Percentiles rank a stretch among this genome's conserved stretches.
Conservation (phyloP, 2,113 vertebrate species). For the Zingel zingel region DNA sequence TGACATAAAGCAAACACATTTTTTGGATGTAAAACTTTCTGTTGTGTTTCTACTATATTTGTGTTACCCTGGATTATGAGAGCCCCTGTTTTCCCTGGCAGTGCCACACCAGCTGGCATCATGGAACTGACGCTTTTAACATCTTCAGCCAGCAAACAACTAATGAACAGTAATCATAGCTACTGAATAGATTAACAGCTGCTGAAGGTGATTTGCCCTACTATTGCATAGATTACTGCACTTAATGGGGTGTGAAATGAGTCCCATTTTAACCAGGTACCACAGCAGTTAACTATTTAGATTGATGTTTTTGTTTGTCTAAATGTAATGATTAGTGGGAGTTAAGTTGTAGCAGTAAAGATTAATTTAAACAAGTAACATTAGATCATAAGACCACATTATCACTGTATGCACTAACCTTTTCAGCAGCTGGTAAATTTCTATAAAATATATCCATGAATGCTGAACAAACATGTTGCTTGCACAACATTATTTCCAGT, state of each 20-base stretch:
- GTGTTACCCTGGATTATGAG: constrained; percentile 2
- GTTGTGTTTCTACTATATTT: not conserved
- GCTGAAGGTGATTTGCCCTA: constrained; percentile 15
- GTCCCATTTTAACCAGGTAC: constrained; percentile 24
- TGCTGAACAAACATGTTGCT: not conserved
- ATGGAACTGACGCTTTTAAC: constrained; percentile 2
- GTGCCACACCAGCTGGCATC: constrained; percentile 36
- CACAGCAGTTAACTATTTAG: constrained; percentile 14
- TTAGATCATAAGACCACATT: not conserved
- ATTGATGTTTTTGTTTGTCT: constrained; percentile 4
- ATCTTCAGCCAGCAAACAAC: constrained; percentile 26
- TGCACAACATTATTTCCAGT: constrained; percentile 1
- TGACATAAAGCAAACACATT: not conserved
- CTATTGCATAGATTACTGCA: constrained; percentile 16
- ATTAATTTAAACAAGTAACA: not conserved
- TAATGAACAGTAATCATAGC: constrained; percentile 40
- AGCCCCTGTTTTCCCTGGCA: constrained; percentile 49
- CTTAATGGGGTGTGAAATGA: constrained; percentile 41
- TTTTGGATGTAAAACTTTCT: not conserved
- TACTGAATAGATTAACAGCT: constrained; percentile 32
- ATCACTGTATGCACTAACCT: not conserved
- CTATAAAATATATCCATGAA: constrained; percentile 8
- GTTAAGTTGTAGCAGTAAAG: not conserved
- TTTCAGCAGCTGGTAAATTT: constrained; percentile 11
- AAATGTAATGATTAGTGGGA: not conserved